Evolutionary conservation across 2,797 vertebrate genomes (phyloP).

Genomic region (Erithacus rubecula): DNA sequence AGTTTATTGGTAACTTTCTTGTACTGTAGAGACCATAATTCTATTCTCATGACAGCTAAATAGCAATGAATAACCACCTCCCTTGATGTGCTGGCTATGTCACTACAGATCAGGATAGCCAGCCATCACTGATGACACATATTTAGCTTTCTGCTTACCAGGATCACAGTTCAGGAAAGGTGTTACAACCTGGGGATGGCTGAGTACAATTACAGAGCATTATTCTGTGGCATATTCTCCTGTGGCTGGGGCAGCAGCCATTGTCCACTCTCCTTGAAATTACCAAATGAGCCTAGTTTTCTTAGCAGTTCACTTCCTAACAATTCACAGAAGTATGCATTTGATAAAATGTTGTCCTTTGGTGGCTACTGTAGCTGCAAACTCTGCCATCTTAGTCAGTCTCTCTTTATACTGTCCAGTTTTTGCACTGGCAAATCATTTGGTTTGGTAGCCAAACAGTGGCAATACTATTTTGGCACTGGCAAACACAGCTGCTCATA

Average conservation of each 20-base stretch:
- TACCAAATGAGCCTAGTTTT: background rate
- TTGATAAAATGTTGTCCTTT: background rate
- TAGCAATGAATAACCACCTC: background rate
- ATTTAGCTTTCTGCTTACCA: background rate
- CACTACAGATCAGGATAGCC: background rate
- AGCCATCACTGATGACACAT: background rate
- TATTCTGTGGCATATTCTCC: background rate
- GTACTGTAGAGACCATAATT: background rate
- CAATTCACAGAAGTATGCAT: background rate
- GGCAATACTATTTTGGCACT: background rate
- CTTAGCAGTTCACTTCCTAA: background rate
- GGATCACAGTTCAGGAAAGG: background rate
- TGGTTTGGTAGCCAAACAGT: background rate
- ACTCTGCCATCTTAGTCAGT: background rate
- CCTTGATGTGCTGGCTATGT: background rate
- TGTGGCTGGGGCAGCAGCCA: background rate
- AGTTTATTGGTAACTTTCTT: background rate
- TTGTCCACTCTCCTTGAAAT: background rate
- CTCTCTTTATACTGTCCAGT: background rate
- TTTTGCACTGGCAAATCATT: background rate
- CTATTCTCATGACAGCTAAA: background rate
- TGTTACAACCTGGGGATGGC: background rate
- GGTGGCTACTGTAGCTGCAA: background rate
- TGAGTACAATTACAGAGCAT: background rate
- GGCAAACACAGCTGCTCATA: background rate